phyloP scores from a whole-genome alignment of 2,113 vertebrate genomes.

The Butorides virescens region DNA sequence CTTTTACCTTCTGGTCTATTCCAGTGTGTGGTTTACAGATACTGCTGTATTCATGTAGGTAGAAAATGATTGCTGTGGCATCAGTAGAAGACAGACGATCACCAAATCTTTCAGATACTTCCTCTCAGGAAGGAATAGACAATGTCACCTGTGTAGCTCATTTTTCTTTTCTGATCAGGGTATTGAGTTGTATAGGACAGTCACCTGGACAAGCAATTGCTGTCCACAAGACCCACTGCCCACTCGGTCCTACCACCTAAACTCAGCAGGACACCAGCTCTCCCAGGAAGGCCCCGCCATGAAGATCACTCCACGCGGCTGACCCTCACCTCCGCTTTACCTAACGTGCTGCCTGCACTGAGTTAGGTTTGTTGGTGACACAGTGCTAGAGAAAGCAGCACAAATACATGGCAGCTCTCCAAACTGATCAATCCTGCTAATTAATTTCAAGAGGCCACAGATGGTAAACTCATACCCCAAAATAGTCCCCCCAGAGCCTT shows the following conservation, averaged over 20 bases:
- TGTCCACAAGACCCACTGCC: background rate
- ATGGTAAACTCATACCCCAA: background rate
- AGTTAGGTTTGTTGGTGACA: background rate
- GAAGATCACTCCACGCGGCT: background rate
- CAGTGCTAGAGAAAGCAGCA: background rate
- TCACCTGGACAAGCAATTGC: background rate
- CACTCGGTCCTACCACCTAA: background rate
- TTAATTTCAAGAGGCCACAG: background rate
- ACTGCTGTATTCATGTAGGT: background rate
- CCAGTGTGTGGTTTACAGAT: background rate
- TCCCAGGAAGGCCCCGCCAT: background rate
- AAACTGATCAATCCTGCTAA: background rate
- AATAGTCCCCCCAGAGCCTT: background rate
- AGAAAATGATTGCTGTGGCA: background rate
- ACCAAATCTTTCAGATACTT: background rate
- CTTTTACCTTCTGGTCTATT: background rate
- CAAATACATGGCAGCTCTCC: background rate
- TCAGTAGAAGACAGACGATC: background rate
- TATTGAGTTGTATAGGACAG: background rate
- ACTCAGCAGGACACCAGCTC: background rate
- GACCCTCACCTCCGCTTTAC: background rate
- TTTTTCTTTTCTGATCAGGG: background rate
- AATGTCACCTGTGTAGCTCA: background rate
- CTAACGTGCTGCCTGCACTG: fast-evolving
- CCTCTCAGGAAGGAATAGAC: background rate